Percentiles rank a stretch among this genome's conserved stretches.
Evolutionary conservation across 1,140 invertebrate genomes (phyloP).

Genomic region (Dicyema japonicum): DNA sequence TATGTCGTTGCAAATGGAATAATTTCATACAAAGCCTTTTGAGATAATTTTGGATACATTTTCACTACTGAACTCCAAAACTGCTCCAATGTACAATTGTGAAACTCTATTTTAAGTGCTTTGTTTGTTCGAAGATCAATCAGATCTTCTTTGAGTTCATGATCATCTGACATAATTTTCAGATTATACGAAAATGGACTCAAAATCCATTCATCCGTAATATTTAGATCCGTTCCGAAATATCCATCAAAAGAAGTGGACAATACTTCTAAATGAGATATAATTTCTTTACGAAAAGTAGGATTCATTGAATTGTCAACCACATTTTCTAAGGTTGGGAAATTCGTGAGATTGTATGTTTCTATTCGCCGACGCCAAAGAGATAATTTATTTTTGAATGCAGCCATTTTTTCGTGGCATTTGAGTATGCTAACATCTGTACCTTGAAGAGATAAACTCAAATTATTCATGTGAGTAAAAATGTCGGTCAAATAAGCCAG

Average conservation of each 20-base stretch:
- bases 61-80: conserved; percentile 1
- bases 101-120: background rate
- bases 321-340: no score
- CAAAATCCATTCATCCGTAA: background rate
- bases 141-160: conserved; percentile 1
- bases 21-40: conserved; percentile 4
- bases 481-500: no score
- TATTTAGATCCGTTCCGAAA: background rate
- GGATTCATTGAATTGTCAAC: no score
- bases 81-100: background rate
- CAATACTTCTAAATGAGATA: background rate
- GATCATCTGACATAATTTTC: background rate
- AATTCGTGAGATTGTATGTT: no score
- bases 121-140: background rate
- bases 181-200: conserved; percentile 1
- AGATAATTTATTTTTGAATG: no score
- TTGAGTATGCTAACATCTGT: no score
- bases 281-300: background rate
- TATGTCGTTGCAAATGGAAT: conserved; percentile 6
- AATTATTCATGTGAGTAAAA: no score
- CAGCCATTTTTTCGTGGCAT: no score
- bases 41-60: conserved; percentile 5
- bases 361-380: no score
- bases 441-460: no score
- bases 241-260: background rate